Base-by-base conservation (phyloP, 2,888 invertebrate species). In the Fragum fragum region DNA sequence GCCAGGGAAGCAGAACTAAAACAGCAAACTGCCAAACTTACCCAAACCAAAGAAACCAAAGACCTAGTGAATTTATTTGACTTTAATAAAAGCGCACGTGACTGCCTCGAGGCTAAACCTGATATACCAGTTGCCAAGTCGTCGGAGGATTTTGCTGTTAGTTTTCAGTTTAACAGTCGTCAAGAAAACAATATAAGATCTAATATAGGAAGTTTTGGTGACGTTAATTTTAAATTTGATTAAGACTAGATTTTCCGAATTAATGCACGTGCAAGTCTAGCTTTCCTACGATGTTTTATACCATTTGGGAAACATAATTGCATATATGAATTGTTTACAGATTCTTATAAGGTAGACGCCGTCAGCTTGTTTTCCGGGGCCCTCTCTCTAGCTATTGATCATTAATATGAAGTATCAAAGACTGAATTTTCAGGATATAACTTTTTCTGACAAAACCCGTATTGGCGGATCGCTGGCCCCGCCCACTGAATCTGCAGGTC, bases 61-160 rank as follows among this genome's bases (percentile, higher is more conserved):
- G 90, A 92, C 73, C 87, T 92, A 14, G 87, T 90, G 47, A 84
- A 88, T 55, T 87, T 92, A 87, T 92, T 92, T 78, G 90, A 88
- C 36, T 89, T 90, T n/a, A 91, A 92, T 73, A 89, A 91, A 78
- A 81, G 80, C 16, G 90, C 91, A 0, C 81, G 88, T 42, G 90
- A 92, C 21, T 87, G 88, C 21, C 79, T 92, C 28, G 79, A 81
- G 16, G 83, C 85, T n/a, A 85, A 89, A 73, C 88, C 91, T 1
- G 69, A 89, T 36, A 88, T 92, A 26, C 91, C 90, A 3, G 89
- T 87, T 3, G 85, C 90, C 1, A 87, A 90, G 52, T 87, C 89
- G 9, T 87, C 89, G 5, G 88, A 90, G 68, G 91, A 90, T 68
- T 92, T 92, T 77, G 87, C 90, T 5, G 91, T 91, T 21, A 90